These are phyloP conservation scores for Saccostrea echinata DNA, from an alignment of 1,140 invertebrate species.

Conservation along the genomic window DNA sequence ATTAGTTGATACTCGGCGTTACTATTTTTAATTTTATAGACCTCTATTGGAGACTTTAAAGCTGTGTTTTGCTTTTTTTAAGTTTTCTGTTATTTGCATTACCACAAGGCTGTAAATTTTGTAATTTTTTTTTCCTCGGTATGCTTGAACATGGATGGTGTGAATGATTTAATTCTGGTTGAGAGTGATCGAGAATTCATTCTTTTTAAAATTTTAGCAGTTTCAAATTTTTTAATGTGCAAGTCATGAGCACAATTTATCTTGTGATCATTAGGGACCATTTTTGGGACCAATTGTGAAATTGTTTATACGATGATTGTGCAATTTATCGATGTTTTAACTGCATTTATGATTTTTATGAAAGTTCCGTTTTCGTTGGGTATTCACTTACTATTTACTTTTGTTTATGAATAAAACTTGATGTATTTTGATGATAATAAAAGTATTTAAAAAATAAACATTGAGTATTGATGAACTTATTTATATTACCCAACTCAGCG, in stretches of 20 bases:
- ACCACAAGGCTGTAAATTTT: background rate
- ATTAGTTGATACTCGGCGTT: background rate
- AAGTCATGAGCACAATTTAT: background rate
- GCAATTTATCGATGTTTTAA: slow-evolving; percentile 20
- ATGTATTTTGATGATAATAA: slow-evolving; percentile 28
- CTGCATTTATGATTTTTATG: background rate
- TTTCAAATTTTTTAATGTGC: background rate
- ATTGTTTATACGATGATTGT: background rate
- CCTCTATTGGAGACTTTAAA: background rate
- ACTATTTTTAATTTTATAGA: background rate
- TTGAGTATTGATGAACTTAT: no score
- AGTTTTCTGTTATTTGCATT: background rate
- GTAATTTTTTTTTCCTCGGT: background rate
- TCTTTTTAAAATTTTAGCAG: background rate
- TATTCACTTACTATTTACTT: background rate
- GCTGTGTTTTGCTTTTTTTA: background rate
- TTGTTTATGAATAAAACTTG: slow-evolving; percentile 8
- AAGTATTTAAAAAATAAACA: background rate
- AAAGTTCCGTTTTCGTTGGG: background rate
- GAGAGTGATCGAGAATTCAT: background rate
- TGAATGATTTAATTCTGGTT: background rate
- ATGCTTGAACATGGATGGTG: background rate
- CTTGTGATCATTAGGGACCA: slow-evolving; percentile 10
- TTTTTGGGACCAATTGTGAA: slow-evolving; percentile 23
- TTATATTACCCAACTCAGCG: no score